A percentile compares a stretch with the other conserved stretches of the same genome.
phyloP scores from a whole-genome alignment of 2,113 vertebrate species.

The Pterocles burchelli region DNA sequence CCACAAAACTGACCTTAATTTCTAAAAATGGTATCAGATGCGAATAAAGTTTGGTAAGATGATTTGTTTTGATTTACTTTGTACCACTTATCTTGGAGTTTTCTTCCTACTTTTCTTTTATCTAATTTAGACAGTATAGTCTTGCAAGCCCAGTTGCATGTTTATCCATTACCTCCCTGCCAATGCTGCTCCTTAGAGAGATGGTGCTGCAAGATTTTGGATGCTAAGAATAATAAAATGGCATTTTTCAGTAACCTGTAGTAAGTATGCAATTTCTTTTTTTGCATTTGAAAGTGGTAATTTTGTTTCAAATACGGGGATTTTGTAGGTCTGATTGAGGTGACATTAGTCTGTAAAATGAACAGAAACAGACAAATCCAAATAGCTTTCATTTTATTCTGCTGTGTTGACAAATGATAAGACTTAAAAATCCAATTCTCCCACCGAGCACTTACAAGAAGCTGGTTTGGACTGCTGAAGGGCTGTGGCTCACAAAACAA shows the following conservation, averaged over 20 bases:
- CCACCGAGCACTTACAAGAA: conserved; percentile 23
- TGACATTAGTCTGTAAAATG: conserved; percentile 29
- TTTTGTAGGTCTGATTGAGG: conserved; percentile 42
- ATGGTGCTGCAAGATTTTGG: conserved; percentile 71
- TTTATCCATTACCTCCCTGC: conserved; percentile 76
- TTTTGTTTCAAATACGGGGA: conserved; percentile 15
- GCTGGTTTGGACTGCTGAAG: conserved; percentile 34
- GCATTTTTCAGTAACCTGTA: conserved; percentile 60
- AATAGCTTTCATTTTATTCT: conserved; percentile 51
- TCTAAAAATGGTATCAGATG: conserved; percentile 88
- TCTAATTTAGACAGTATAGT: conserved; percentile 79
- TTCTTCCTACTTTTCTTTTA: conserved; percentile 81
- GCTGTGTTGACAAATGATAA: conserved; percentile 44
- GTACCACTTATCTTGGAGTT: conserved; percentile 81
- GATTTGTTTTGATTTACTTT: conserved; percentile 87
- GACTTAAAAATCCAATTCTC: conserved; percentile 54
- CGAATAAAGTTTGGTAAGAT: conserved; percentile 83
- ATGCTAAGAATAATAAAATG: conserved; percentile 68
- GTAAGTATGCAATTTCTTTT: conserved; percentile 31
- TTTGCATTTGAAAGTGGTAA: conserved; percentile 48
- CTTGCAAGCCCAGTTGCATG: conserved; percentile 65
- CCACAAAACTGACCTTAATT: conserved; percentile 88
- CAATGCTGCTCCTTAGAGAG: conserved; percentile 69
- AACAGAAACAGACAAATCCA: conserved; percentile 47
- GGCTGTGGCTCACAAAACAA: conserved; percentile 34